phyloP scores from a whole-genome alignment of 2,113 vertebrate species.

The Dunckerocampus dactyliophorus region DNA sequence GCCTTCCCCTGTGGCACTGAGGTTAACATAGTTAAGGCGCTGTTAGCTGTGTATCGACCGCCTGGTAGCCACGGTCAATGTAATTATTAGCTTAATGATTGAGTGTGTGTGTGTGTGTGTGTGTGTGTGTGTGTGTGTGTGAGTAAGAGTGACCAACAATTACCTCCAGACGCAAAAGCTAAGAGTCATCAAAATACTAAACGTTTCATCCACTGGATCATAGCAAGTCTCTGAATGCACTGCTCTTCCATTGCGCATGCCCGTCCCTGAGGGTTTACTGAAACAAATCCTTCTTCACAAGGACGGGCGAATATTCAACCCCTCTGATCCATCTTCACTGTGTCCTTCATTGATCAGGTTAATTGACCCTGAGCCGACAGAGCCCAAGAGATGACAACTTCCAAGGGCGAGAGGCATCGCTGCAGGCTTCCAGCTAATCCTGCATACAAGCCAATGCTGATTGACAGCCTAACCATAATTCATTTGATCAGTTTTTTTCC shows the following conservation, averaged over 20 bases:
- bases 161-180: background rate
- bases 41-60: conserved; percentile 34
- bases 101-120: conserved; percentile 6
- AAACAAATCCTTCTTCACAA: conserved; percentile 43
- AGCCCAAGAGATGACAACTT: conserved; percentile 24
- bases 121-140: conserved; percentile 9
- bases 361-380: conserved; percentile 51
- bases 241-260: background rate
- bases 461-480: too few relatives aligned
- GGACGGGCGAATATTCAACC: conserved; percentile 39
- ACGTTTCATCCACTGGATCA: background rate
- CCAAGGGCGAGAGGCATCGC: too few relatives aligned
- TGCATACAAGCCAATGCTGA: background rate
- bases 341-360: conserved; percentile 56
- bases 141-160: background rate
- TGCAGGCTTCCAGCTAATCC: background rate
- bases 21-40: conserved; percentile 32
- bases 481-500: too few relatives aligned
- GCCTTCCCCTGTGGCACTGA: conserved; percentile 28
- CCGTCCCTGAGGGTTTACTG: conserved; percentile 10
- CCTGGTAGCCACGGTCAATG: conserved; percentile 16
- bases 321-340: conserved; percentile 45
- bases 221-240: background rate
- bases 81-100: conserved; percentile 39
- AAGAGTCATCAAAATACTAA: conserved; percentile 1